These are phyloP conservation scores for Tetramorium simillimum DNA, from an alignment of 1,140 invertebrate species.

Conservation along the genomic window DNA sequence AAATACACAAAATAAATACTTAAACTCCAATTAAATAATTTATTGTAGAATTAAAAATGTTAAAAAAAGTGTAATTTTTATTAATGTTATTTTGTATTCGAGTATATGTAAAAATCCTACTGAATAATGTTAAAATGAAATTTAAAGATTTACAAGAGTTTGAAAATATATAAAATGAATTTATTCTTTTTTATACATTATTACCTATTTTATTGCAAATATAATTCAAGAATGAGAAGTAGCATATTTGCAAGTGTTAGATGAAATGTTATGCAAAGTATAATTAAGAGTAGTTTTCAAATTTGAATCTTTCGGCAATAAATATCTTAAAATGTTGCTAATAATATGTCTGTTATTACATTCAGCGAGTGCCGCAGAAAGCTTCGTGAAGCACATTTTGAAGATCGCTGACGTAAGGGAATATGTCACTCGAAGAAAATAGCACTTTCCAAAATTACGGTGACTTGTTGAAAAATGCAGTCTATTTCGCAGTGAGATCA, in stretches of 20 bases:
- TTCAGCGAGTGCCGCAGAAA: background rate
- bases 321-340: background rate
- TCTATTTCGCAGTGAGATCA: background rate
- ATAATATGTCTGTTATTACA: slow-evolving; percentile 4
- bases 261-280: background rate
- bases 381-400: background rate
- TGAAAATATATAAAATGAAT: background rate
- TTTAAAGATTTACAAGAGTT: background rate
- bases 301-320: background rate
- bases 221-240: background rate
- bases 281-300: background rate
- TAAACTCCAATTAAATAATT: background rate
- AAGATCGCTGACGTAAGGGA: background rate
- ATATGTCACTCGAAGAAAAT: slow-evolving; percentile 2
- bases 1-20: background rate
- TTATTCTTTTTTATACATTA: background rate
- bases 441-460: slow-evolving; percentile 33
- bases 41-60: background rate
- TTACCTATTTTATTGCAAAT: background rate
- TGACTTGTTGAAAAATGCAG: slow-evolving; percentile 28
- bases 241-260: background rate
- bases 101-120: background rate
- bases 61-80: background rate
- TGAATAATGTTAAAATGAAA: background rate
- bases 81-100: background rate